Percentiles rank a stretch among this genome's conserved stretches.
These are phyloP conservation scores for Micronisus gabar DNA, from an alignment of 2,113 vertebrate genomes.

Conservation along the genomic window DNA sequence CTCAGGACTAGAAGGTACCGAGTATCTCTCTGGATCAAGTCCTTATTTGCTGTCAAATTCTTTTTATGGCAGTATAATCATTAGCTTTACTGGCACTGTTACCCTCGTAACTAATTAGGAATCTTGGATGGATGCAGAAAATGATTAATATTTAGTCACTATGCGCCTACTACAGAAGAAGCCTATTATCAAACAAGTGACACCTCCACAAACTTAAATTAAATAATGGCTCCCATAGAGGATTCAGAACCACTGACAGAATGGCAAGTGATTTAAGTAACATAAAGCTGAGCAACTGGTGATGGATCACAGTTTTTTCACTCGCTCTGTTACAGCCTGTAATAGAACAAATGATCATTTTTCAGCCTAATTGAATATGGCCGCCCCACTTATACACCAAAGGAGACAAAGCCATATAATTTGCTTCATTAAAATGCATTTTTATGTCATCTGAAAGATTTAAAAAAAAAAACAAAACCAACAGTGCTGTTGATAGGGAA, in stretches of 20 bases:
- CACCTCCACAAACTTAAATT: slow-evolving; percentile 37
- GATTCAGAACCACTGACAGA: neutral
- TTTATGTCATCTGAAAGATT: slow-evolving; percentile 6
- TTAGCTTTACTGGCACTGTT: neutral
- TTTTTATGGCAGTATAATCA: neutral
- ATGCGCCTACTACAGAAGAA: neutral
- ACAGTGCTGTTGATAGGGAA: neutral
- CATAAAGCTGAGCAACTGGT: neutral
- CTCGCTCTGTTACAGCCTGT: neutral
- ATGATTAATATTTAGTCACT: slow-evolving; percentile 46
- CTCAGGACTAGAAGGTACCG: too few relatives aligned
- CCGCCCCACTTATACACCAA: neutral
- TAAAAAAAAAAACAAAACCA: neutral
- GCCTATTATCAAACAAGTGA: slow-evolving; percentile 50
- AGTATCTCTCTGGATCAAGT: neutral
- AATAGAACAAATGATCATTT: slow-evolving; percentile 58
- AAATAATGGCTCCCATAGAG: slow-evolving; percentile 44
- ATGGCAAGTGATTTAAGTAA: neutral
- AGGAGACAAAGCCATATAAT: slow-evolving; percentile 21
- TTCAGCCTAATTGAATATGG: slow-evolving; percentile 64
- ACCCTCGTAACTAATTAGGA: slow-evolving; percentile 36
- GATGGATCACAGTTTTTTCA: neutral
- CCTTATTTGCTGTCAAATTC: neutral
- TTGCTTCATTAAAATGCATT: slow-evolving; percentile 27
- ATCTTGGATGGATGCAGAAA: slow-evolving; percentile 26